Evolutionary conservation across 1,140 invertebrate genomes (phyloP).

Genomic region (Babylonia areolata): DNA sequence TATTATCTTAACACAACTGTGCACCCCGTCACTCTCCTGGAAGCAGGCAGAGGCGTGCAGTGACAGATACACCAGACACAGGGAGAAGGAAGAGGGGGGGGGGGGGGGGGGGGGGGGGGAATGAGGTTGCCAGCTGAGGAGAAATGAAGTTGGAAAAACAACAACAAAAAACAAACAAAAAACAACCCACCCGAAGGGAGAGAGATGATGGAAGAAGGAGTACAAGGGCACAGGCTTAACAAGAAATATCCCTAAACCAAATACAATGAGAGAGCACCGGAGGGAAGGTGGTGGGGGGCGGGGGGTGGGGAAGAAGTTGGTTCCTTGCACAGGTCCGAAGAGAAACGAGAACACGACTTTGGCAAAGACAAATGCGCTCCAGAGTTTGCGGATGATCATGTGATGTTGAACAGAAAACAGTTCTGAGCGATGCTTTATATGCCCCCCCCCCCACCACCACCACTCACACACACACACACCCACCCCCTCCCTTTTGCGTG

Average conservation of each 20-base stretch:
- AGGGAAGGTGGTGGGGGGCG: background rate
- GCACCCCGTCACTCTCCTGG: background rate
- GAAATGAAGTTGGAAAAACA: background rate
- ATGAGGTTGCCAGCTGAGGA: background rate
- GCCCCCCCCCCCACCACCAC: too few relatives aligned
- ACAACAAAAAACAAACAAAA: too few relatives aligned
- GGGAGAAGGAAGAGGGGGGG: background rate
- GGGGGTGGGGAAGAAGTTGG: background rate
- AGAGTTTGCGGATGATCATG: background rate
- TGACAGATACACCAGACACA: background rate
- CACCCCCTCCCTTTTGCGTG: too few relatives aligned
- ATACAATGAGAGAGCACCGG: background rate
- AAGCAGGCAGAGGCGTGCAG: background rate
- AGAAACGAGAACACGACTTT: background rate
- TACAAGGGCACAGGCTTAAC: background rate
- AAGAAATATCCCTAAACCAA: background rate
- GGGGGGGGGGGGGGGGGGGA: background rate
- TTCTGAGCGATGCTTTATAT: too few relatives aligned
- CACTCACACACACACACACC: too few relatives aligned
- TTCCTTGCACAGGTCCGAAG: background rate
- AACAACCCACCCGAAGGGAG: too few relatives aligned
- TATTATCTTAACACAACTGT: background rate
- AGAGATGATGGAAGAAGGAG: too few relatives aligned
- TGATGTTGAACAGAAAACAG: too few relatives aligned
- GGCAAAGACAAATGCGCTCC: constrained; percentile 3